Base-by-base conservation (phyloP, 2,797 vertebrate species). In the Dendrocincla fuliginosa region DNA sequence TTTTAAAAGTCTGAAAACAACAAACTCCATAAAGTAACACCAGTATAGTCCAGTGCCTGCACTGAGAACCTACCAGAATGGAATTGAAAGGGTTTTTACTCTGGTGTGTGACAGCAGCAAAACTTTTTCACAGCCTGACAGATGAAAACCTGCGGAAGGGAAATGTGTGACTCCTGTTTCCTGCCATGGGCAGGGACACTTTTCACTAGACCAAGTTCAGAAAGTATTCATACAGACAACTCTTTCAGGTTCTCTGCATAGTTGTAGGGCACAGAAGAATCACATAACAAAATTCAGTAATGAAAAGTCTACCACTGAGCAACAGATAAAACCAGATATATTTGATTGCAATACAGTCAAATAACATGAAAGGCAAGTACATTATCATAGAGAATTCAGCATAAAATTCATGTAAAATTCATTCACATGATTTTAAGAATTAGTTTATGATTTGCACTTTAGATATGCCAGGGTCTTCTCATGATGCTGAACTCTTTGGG, bases 1-100 rank as follows among this genome's bases (percentile, higher is more conserved):
- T 93, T 96, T 95, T 93, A 89, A 95, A 96, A 93, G 65, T 87
- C 84, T 84, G 82, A 93, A 90, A 93, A 95, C 76, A 16, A 84
- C 42, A 74, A 88, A 89, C 91, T 68, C 67, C 84, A 94, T 86
- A 97, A 92, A 22, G 33, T 20, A 71, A 50, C 46, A 87, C 23
- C 42, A 60, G 70, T 87, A 53, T 35, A 50, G 22, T 7, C 13
- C 2, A 5, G 8, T 41, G 25, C 15, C 47, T 74, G 53, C 13
- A 53, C 19, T 83, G 4, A 1, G 13, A 84, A 41, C 18, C 18
- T 75, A 33, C 42, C 27, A 30, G 19, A 87, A 47, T 7, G 46
- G 57, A 75, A 63, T 1, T 71, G 20, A 39, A 76, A 88, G 37
- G 50, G 10, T 32, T 61, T 64, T 81, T 57, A 49, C 10, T 59